A percentile compares a stretch with the other conserved stretches of the same genome.
These are phyloP conservation scores for Megaceryle torquata DNA, from an alignment of 2,113 vertebrate species.

Conservation along the genomic window DNA sequence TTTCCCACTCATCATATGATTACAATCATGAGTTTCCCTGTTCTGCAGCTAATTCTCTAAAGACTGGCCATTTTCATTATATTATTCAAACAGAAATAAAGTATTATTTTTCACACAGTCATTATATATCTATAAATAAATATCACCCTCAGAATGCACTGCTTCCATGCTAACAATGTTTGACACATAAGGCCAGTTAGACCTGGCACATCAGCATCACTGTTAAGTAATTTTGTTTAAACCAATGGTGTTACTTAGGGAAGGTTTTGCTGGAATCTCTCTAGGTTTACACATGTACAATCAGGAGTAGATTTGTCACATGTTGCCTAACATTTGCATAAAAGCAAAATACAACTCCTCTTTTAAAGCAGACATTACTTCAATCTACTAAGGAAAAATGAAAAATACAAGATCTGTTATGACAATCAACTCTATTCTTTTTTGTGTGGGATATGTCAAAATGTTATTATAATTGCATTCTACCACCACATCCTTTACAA, in stretches of 20 bases:
- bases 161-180: background rate
- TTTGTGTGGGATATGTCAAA: background rate
- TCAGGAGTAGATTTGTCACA: background rate
- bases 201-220: background rate
- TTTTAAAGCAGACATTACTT: background rate
- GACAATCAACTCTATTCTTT: background rate
- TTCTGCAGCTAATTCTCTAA: background rate
- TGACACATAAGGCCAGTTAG: fast-evolving
- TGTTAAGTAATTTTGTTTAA: background rate
- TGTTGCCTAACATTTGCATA: background rate
- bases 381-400: background rate
- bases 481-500: background rate
- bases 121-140: background rate
- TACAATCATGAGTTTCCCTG: background rate
- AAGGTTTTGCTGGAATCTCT: background rate
- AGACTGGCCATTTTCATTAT: background rate
- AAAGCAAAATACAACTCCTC: background rate
- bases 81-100: background rate
- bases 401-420: background rate
- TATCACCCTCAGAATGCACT: background rate
- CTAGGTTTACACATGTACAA: background rate
- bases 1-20: background rate
- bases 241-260: background rate
- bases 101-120: background rate
- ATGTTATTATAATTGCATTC: background rate